Conservation (phyloP, 2,888 invertebrate species). For the Caenorhabditis plicata region DNA sequence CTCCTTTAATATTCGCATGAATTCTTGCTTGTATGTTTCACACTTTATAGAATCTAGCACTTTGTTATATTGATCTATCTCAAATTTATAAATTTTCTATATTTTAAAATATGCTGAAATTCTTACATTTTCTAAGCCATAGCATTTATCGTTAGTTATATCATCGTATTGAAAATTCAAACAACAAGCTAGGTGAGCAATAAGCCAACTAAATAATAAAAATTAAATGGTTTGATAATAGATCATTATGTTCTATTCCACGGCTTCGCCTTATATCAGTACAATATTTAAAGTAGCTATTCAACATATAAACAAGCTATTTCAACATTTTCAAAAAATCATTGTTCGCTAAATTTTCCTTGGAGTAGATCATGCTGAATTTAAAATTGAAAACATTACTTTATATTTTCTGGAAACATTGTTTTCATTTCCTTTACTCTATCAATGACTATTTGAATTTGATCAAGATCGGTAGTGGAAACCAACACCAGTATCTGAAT, state of each 20-base stretch:
- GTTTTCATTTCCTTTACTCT: slow-evolving; percentile 11
- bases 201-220: slow-evolving; percentile 10
- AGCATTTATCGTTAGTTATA: slow-evolving; percentile 5
- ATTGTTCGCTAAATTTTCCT: neutral
- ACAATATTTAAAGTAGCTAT: neutral
- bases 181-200: slow-evolving; percentile 34
- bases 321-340: too few species aligned
- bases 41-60: slow-evolving; percentile 26
- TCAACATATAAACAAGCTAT: neutral
- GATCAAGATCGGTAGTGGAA: slow-evolving; percentile 5
- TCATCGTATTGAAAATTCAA: slow-evolving; percentile 8
- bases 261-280: neutral
- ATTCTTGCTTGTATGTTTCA: slow-evolving; percentile 30
- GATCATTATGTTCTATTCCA: neutral
- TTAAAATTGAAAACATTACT: neutral
- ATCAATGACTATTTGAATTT: slow-evolving; percentile 10
- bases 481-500: slow-evolving; percentile 29
- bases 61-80: slow-evolving; percentile 11
- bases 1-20: slow-evolving; percentile 34
- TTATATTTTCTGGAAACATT: slow-evolving; percentile 11
- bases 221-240: neutral
- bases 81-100: neutral
- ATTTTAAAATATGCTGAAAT: neutral
- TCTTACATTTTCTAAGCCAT: slow-evolving; percentile 22
- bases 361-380: neutral